A percentile compares a stretch with the other conserved stretches of the same genome.
Evolutionary conservation across 2,888 invertebrate genomes (phyloP).

Genomic region (Muscina levida): DNA sequence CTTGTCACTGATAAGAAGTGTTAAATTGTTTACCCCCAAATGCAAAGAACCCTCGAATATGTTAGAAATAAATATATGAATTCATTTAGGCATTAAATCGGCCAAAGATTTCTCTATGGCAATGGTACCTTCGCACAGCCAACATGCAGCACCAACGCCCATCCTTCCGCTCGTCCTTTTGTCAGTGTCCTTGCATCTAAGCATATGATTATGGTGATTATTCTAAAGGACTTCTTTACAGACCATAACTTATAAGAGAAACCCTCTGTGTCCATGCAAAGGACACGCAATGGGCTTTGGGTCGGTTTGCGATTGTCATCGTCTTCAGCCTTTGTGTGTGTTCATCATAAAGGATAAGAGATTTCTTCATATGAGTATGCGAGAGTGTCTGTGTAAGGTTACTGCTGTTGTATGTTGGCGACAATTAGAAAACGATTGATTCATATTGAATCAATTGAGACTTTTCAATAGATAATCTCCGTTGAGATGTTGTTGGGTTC

Average conservation of each 20-base stretch:
- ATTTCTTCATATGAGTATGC: neutral
- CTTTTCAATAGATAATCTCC: neutral
- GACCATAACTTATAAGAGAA: neutral
- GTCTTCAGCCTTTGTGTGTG: constrained; percentile 27
- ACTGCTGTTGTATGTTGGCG: constrained; percentile 5
- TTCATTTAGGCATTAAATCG: constrained; percentile 49
- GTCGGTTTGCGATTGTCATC: constrained; percentile 3
- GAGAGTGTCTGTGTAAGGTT: neutral
- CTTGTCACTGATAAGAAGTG: constrained; percentile 66
- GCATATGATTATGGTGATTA: constrained; percentile 31
- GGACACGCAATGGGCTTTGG: constrained; percentile 6
- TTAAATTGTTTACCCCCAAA: constrained; percentile 62
- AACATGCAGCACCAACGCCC: neutral
- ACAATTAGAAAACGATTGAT: constrained; percentile 44
- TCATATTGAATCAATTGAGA: constrained; percentile 36
- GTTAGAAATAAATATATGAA: constrained; percentile 28
- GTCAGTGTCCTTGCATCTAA: neutral
- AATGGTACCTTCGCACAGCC: constrained; percentile 50
- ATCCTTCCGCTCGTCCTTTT: neutral
- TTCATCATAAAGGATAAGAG: constrained; percentile 32
- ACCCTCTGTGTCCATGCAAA: neutral
- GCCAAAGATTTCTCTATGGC: constrained; percentile 26
- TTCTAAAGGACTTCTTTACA: constrained; percentile 37
- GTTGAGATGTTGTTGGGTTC: neutral
- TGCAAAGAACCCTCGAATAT: constrained; percentile 15